Percentiles rank a stretch among this genome's conserved stretches.
Evolutionary conservation across 2,113 vertebrate species (phyloP).

Genomic region (rabbit (Oryctolagus cuniculus)): DNA sequence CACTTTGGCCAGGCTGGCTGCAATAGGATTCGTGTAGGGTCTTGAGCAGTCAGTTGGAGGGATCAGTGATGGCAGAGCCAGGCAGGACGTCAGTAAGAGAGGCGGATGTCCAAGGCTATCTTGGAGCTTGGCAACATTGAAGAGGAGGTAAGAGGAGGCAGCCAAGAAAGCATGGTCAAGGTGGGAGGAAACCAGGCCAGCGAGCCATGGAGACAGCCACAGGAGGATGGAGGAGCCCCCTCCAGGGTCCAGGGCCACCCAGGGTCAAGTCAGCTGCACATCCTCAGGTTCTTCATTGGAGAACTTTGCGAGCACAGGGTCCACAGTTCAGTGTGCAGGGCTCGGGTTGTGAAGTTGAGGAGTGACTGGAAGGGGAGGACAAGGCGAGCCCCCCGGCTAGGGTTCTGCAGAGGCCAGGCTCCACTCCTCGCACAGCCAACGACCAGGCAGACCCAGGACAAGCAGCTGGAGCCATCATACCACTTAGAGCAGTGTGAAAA

Average conservation of each 20-base stretch:
- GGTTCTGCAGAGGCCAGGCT: neutral
- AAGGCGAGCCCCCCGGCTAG: neutral
- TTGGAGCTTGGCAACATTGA: neutral
- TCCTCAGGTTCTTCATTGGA: neutral
- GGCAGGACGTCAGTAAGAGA: neutral
- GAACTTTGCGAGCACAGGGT: neutral
- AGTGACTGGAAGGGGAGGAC: neutral
- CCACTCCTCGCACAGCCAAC: neutral
- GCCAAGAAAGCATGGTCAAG: neutral
- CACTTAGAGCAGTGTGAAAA: neutral
- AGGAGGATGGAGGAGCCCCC: neutral
- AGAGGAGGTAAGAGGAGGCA: neutral
- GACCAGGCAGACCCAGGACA: neutral
- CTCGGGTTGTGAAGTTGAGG: neutral
- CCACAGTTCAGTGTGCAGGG: neutral
- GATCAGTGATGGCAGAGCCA: neutral
- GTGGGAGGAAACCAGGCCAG: neutral
- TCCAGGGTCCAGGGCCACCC: neutral
- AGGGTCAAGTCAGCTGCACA: neutral
- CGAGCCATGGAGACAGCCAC: rapidly evolving
- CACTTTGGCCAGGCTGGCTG: neutral
- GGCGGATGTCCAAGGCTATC: neutral
- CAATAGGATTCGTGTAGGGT: neutral
- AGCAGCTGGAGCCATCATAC: neutral
- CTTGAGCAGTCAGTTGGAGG: neutral